Conservation (phyloP, 2,797 vertebrate genomes). For the Poliocrania exsul region DNA sequence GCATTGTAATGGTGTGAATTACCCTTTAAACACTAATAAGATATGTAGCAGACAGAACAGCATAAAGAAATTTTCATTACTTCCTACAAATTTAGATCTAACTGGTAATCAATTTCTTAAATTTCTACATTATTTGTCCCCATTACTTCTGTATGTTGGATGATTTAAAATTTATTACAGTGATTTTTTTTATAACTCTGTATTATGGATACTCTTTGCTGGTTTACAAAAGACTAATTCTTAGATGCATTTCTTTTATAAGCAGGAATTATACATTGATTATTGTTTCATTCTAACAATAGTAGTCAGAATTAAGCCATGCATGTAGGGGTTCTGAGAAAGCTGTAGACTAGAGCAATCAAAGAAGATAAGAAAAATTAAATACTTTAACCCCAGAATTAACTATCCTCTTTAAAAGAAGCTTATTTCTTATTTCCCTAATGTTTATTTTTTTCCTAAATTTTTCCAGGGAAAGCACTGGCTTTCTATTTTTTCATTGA, state of each 20-base stretch:
- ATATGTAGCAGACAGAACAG: not conserved
- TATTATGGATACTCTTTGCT: not conserved
- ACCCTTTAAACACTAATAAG: not conserved
- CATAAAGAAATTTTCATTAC: not conserved
- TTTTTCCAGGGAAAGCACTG: not conserved
- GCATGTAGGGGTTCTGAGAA: not conserved
- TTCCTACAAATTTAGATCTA: not conserved
- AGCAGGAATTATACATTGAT: not conserved
- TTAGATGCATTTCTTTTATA: not conserved
- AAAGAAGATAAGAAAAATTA: not conserved
- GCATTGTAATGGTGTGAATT: not conserved
- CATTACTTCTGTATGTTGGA: not conserved
- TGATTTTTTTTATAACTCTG: not conserved
- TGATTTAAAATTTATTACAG: not conserved
- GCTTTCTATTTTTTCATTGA: not conserved
- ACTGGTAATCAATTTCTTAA: not conserved
- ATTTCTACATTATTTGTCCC: not conserved
- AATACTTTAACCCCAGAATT: not conserved
- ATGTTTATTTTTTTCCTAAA: not conserved
- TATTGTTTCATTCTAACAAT: not conserved
- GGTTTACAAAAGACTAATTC: not conserved
- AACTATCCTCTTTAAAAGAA: not conserved
- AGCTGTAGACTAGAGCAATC: not conserved
- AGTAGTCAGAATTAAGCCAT: not conserved
- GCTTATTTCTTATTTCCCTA: not conserved